A percentile compares a stretch with the other conserved stretches of the same genome.
Evolutionary conservation across 1,140 invertebrate species (phyloP).

Genomic region (Heliconius nattereri): DNA sequence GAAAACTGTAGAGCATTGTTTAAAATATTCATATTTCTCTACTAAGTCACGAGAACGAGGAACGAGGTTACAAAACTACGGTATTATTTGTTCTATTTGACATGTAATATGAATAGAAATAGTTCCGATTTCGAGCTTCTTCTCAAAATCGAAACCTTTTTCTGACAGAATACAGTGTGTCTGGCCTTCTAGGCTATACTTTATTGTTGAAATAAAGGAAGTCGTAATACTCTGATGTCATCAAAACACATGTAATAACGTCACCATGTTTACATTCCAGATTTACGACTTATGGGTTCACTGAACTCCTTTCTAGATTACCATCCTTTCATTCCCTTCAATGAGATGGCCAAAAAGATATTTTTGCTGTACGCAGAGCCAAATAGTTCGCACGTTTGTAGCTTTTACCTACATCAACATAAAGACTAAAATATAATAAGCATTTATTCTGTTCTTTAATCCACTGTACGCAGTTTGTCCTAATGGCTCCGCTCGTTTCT

Average conservation of each 20-base stretch:
- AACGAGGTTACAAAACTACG: not conserved
- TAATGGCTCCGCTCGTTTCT: constrained; percentile 39
- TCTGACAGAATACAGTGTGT: constrained; percentile 17
- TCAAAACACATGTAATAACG: constrained; percentile 40
- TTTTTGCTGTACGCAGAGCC: constrained; percentile 37
- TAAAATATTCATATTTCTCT: constrained; percentile 13
- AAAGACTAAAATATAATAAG: constrained; percentile 31
- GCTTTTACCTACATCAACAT: constrained; percentile 23
- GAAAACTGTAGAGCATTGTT: not conserved
- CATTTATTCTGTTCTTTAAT: constrained; percentile 16
- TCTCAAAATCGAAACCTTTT: constrained; percentile 8
- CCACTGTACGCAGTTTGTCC: constrained; percentile 28
- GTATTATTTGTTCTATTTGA: not conserved
- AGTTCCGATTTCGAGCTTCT: not conserved
- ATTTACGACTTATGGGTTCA: constrained; percentile 47
- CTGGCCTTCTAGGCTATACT: constrained; percentile 16
- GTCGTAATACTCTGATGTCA: constrained; percentile 40
- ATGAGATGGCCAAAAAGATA: constrained; percentile 42
- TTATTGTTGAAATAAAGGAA: constrained; percentile 40
- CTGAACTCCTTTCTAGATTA: constrained; percentile 49
- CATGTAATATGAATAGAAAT: constrained; percentile 17
- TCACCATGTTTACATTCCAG: constrained; percentile 39
- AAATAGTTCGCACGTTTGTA: constrained; percentile 16
- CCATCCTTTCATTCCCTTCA: constrained; percentile 48
- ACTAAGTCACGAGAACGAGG: not conserved